A percentile compares a stretch with the other conserved stretches of the same genome.
These are phyloP conservation scores for Periparus ater DNA, from an alignment of 2,797 vertebrate species.

Conservation along the genomic window DNA sequence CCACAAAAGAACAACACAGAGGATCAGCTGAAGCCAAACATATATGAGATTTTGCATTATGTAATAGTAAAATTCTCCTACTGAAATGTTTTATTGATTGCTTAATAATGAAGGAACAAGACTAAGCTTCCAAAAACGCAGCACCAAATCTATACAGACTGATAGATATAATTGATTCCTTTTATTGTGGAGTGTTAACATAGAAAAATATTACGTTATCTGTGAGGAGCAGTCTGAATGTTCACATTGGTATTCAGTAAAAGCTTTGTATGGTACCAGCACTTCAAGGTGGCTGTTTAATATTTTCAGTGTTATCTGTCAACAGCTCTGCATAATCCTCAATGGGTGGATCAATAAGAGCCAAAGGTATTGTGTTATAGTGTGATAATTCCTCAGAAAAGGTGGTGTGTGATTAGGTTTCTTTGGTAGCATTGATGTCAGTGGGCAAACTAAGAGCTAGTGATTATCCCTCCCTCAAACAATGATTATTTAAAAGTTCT, in stretches of 20 bases:
- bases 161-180: slow-evolving; percentile 38
- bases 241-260: slow-evolving; percentile 57
- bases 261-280: slow-evolving; percentile 12
- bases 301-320: slow-evolving; percentile 58
- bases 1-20: background rate
- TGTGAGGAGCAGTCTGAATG: slow-evolving; percentile 27
- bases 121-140: slow-evolving; percentile 28
- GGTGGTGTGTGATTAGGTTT: background rate
- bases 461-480: background rate
- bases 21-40: slow-evolving; percentile 43
- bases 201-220: slow-evolving; percentile 60
- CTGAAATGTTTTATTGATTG: slow-evolving; percentile 64
- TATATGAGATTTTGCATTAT: background rate
- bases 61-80: background rate
- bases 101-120: slow-evolving; percentile 51
- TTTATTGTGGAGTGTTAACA: slow-evolving; percentile 42
- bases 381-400: slow-evolving; percentile 24
- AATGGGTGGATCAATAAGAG: slow-evolving; percentile 12
- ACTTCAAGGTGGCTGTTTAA: slow-evolving; percentile 14
- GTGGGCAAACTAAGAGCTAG: slow-evolving; percentile 15
- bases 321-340: slow-evolving; percentile 46
- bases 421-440: background rate
- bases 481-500: background rate
- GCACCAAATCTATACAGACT: slow-evolving; percentile 32
- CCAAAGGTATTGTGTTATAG: background rate